A percentile compares a stretch with the other conserved stretches of the same genome.
phyloP scores from a whole-genome alignment of 2,113 vertebrate genomes.

The Sphaerodactylus townsendi region DNA sequence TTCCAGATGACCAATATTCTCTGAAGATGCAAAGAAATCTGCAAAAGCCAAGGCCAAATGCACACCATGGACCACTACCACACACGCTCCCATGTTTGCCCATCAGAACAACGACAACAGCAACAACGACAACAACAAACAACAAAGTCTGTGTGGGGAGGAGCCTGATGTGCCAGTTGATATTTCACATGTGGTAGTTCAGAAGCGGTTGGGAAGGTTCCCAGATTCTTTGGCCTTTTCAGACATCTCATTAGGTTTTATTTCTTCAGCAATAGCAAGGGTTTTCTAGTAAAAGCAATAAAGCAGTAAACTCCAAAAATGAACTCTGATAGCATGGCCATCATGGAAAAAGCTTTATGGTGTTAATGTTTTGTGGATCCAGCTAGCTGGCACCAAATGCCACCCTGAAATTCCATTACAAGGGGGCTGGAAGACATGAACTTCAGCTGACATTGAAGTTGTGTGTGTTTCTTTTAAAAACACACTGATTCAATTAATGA shows the following conservation, averaged over 20 bases:
- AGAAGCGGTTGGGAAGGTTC: neutral
- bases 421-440: conserved; percentile 66
- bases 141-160: no score
- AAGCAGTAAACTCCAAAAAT: conserved; percentile 23
- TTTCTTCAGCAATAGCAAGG: conserved; percentile 20
- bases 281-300: conserved; percentile 8
- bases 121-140: no score
- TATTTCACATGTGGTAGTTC: conserved; percentile 24
- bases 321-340: conserved; percentile 32
- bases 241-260: conserved; percentile 2
- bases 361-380: conserved; percentile 52
- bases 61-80: neutral
- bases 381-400: conserved; percentile 46
- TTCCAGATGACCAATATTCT: no score
- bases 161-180: neutral
- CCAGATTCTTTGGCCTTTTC: conserved; percentile 12
- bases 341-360: conserved; percentile 46
- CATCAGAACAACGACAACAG: neutral
- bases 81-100: neutral
- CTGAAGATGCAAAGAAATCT: neutral
- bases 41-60: neutral
- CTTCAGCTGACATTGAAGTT: conserved; percentile 63
- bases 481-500: conserved; percentile 69
- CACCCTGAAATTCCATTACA: conserved; percentile 64
- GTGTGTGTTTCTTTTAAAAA: conserved; percentile 68